A percentile compares a stretch with the other conserved stretches of the same genome.
phyloP scores from a whole-genome alignment of 2,888 invertebrate species.

The Ennomos quercinarius region DNA sequence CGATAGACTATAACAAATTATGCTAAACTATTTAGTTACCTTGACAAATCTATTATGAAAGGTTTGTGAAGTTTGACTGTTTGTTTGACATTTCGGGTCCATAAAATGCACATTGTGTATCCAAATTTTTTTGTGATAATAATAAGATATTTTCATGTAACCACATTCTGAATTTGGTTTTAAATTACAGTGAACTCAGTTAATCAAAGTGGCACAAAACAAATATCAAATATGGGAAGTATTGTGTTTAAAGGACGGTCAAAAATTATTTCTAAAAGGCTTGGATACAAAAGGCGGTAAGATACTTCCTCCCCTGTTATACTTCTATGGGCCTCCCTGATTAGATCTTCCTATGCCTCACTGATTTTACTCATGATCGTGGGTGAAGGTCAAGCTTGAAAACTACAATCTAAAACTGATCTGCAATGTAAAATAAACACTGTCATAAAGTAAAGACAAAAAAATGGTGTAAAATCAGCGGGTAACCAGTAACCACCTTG shows the following conservation, averaged over 20 bases:
- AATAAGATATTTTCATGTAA: conserved; percentile 14
- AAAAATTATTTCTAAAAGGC: conserved; percentile 69
- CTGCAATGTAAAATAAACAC: too few species aligned
- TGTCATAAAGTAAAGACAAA: too few species aligned
- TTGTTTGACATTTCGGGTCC: conserved; percentile 4
- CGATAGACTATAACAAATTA: too few species aligned
- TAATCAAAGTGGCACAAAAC: conserved; percentile 74
- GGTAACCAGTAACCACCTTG: too few species aligned
- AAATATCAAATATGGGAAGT: conserved; percentile 78
- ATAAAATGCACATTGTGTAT: conserved; percentile 21
- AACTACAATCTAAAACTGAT: too few species aligned
- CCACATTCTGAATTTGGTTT: conserved; percentile 21
- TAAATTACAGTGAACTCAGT: conserved; percentile 45
- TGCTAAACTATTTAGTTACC: too few species aligned
- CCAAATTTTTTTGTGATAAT: conserved; percentile 44
- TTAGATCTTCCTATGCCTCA: too few species aligned
- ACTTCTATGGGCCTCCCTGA: too few species aligned
- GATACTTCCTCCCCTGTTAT: not conserved
- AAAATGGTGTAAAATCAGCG: too few species aligned
- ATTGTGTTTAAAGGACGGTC: conserved; percentile 73
- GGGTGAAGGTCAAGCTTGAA: too few species aligned
- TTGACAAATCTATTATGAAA: not conserved
- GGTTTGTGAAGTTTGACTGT: too few species aligned
- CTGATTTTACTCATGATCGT: too few species aligned
- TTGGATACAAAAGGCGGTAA: conserved; percentile 73